phyloP scores from a whole-genome alignment of 1,140 invertebrate genomes.

The Anthonomus grandis region DNA sequence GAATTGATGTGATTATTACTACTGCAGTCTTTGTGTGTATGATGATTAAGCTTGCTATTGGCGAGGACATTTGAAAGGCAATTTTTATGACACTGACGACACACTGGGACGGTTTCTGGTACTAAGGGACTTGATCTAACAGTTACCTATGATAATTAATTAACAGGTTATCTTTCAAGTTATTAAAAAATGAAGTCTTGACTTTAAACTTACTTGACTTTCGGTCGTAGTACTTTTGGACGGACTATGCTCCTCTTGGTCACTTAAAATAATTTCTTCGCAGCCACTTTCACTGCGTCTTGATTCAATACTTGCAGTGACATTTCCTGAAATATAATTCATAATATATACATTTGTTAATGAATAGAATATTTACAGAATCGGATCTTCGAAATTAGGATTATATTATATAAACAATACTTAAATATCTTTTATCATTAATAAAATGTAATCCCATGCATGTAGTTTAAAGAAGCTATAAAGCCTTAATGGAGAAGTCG shows the following conservation, averaged over 20 bases:
- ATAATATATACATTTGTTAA: background rate
- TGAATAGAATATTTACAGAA: background rate
- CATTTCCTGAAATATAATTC: slow-evolving; percentile 7
- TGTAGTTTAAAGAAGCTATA: no score
- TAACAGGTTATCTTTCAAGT: background rate
- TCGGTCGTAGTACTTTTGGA: slow-evolving; percentile 69
- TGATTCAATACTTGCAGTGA: slow-evolving; percentile 43
- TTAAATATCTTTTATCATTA: no score
- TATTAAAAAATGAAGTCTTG: no score
- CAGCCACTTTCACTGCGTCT: slow-evolving; percentile 45
- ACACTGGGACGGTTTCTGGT: slow-evolving; percentile 61
- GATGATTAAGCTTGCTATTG: slow-evolving; percentile 14
- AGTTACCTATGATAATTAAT: slow-evolving; percentile 54
- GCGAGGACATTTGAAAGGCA: slow-evolving; percentile 54
- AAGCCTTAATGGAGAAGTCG: no score
- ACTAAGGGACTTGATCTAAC: slow-evolving; percentile 64
- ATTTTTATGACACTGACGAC: slow-evolving; percentile 70
- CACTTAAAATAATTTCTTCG: slow-evolving; percentile 47
- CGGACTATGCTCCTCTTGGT: slow-evolving; percentile 58
- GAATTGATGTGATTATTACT: slow-evolving; percentile 4
- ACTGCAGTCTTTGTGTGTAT: slow-evolving; percentile 17
- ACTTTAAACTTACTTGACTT: slow-evolving; percentile 56
- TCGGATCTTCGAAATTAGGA: background rate
- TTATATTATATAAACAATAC: no score
- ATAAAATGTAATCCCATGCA: no score